phyloP scores from a whole-genome alignment of 2,888 invertebrate species.

The Bimastos eiseni region DNA sequence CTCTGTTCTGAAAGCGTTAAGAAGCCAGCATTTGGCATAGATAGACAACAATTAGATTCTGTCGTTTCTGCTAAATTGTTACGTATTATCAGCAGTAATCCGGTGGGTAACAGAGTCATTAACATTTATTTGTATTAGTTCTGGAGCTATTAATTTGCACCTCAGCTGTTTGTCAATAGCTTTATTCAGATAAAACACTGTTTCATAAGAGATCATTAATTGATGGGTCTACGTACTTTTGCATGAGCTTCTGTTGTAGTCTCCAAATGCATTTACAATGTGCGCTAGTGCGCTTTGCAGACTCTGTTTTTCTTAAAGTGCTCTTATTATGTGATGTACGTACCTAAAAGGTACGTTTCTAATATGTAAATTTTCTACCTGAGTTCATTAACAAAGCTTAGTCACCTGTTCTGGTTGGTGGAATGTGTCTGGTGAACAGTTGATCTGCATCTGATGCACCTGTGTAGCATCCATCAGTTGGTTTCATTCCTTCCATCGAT shows the following conservation, averaged over 20 bases:
- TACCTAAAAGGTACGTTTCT: neutral
- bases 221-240: neutral
- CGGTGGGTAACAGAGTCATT: neutral
- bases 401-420: neutral
- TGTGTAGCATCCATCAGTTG: neutral
- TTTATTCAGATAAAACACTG: neutral
- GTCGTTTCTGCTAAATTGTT: neutral
- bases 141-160: neutral
- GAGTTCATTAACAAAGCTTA: neutral
- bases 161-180: neutral
- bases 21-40: neutral
- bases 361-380: neutral
- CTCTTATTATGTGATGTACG: no score
- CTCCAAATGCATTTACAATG: no score
- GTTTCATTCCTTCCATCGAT: neutral
- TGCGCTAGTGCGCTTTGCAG: neutral
- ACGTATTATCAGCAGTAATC: neutral
- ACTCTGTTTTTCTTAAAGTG: neutral
- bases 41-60: neutral
- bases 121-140: neutral
- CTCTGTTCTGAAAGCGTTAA: conserved; percentile 10
- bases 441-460: conserved; percentile 14
- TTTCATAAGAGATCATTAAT: neutral
- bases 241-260: neutral
- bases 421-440: neutral